Evolutionary conservation across 2,113 vertebrate genomes (phyloP).

Genomic region (Fregetta grallaria): DNA sequence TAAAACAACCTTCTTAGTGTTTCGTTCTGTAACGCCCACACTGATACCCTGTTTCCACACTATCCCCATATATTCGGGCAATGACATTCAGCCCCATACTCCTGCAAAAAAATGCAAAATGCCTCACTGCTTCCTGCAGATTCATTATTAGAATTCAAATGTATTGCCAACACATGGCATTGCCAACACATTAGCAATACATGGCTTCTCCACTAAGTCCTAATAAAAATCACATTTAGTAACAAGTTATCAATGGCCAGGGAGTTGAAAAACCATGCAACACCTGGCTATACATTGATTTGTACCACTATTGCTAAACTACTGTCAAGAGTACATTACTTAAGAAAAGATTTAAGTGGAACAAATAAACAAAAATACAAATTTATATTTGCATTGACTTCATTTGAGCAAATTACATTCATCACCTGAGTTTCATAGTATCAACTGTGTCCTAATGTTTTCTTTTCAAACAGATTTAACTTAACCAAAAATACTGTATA

Average conservation of each 20-base stretch:
- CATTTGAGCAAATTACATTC: background rate
- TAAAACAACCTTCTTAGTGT: background rate
- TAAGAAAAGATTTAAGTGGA: background rate
- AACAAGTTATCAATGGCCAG: background rate
- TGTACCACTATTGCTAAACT: background rate
- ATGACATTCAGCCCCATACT: constrained; percentile 1
- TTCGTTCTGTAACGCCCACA: background rate
- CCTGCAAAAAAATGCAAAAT: background rate
- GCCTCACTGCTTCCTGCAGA: constrained; percentile 24
- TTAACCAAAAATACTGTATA: background rate
- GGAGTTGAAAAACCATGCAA: background rate
- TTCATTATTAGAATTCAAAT: constrained; percentile 18
- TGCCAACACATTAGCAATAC: background rate
- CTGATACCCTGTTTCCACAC: background rate
- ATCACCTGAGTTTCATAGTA: background rate
- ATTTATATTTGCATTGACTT: background rate
- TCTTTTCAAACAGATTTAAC: background rate
- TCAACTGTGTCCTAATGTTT: background rate
- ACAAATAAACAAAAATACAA: background rate
- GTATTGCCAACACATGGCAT: background rate
- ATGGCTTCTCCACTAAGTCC: background rate
- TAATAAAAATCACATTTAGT: background rate
- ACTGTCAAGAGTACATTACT: background rate
- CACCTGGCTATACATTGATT: background rate
- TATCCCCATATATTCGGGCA: background rate